Base-by-base conservation (phyloP, 2,113 vertebrate species). In the Heloderma charlesbogerti region DNA sequence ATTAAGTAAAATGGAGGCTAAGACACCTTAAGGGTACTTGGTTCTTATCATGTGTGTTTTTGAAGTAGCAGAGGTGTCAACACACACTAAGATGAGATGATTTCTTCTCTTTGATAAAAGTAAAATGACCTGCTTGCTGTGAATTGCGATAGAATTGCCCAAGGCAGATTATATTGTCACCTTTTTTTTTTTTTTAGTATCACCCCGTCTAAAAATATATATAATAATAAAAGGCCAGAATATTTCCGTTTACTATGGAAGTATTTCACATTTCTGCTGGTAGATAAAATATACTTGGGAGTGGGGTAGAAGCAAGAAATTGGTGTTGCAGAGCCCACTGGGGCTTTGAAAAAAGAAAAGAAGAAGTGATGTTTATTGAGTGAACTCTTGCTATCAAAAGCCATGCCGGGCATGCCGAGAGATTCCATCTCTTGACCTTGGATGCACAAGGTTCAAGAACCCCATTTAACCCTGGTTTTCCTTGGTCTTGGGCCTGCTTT, bases 51-150 rank as follows among this genome's bases (percentile, higher is more conserved):
- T 85, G 95, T 94, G 90, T 92, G 94, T 86, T 92, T 89, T 94
- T 92, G 89, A 92, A 94, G 93, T 96, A 94, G 94, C 92, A 48
- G 63, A 92, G 88, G 88, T 98, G 96, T 97, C 97, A 96, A 94
- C 95, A 91, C 91, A 94, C 94, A 94, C 95, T 97, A 95, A 97
- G 97, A 94, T 93, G 92, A 91, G 84, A 95, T 95, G 95, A 96
- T 95, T 96, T 96, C 48, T 89, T 96, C 89, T 96, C 94, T 95
- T 96, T 97, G 97, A 97, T 97, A 95, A 96, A 97, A 95, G 93
- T 95, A 97, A 96, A 97, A 95, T 96, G 96, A 95, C 96, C 96
- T 95, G 93, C 93, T 95, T 97, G 67, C 95, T 89, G 81, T 96
- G 95, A 95, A 92, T 95, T 94, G 88, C 91, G 94, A 96, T 95